phyloP scores from a whole-genome alignment of 2,888 invertebrate genomes.

The Biston stratarius region DNA sequence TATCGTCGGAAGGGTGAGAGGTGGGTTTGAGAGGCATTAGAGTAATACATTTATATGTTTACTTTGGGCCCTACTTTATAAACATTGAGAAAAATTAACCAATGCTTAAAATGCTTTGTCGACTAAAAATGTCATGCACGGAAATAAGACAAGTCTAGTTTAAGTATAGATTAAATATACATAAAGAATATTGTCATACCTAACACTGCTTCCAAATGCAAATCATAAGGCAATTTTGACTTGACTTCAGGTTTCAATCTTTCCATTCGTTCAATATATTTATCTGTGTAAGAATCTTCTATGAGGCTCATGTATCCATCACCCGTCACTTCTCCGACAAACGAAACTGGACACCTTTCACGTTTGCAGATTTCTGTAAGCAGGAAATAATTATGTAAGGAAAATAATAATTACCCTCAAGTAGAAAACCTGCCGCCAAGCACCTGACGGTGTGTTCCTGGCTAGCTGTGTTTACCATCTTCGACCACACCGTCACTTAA shows the following conservation, averaged over 20 bases:
- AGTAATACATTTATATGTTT: no score
- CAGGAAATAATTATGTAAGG: neutral
- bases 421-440: no score
- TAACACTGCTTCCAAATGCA: slow-evolving; percentile 95
- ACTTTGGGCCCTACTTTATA: no score
- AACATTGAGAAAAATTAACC: no score
- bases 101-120: no score
- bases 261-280: slow-evolving; percentile 69
- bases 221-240: slow-evolving; percentile 91
- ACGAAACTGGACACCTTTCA: slow-evolving; percentile 96
- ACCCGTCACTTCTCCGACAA: slow-evolving; percentile 97
- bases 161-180: neutral
- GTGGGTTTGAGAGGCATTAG: no score
- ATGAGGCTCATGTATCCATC: slow-evolving; percentile 91
- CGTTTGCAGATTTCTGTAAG: slow-evolving; percentile 90
- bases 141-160: no score
- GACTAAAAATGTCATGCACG: no score
- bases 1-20: no score
- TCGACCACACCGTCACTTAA: no score
- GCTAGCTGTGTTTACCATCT: no score
- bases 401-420: neutral
- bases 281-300: slow-evolving; percentile 85
- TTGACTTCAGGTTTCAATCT: slow-evolving; percentile 70
- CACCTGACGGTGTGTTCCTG: no score
- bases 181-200: slow-evolving; percentile 76